Conservation (phyloP, 1,140 invertebrate genomes). For the Meloidogyne chitwoodi region DNA sequence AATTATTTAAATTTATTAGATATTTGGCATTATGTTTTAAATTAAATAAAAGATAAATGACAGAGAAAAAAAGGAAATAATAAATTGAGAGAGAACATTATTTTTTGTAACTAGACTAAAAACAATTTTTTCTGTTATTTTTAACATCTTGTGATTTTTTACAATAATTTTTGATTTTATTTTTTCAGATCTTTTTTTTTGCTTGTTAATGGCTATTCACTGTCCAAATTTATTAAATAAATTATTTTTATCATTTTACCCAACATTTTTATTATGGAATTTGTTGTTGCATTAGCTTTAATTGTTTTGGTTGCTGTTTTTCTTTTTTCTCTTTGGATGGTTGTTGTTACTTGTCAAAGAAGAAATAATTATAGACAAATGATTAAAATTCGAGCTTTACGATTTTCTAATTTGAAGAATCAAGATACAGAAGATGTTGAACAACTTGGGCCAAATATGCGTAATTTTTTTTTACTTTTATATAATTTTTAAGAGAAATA, state of each 20-base stretch:
- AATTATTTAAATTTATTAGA: no score
- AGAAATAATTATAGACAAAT: conserved; percentile 47
- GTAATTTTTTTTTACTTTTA: conserved; percentile 27
- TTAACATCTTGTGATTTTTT: background rate
- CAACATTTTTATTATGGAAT: conserved; percentile 35
- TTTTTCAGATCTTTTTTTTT: background rate
- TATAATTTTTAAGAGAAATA: no score
- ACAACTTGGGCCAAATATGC: conserved; percentile 51
- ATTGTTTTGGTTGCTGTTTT: conserved; percentile 51
- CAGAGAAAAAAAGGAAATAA: no score
- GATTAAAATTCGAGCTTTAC: conserved; percentile 33
- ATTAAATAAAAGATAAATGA: background rate
- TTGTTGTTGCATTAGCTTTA: conserved; percentile 50
- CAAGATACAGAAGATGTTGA: conserved; percentile 48
- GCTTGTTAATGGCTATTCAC: background rate
- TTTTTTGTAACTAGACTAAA: no score
- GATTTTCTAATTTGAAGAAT: conserved; percentile 51
- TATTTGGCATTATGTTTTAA: no score
- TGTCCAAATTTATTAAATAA: background rate
- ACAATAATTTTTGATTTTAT: background rate
- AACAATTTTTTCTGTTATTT: background rate
- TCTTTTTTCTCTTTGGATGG: conserved; percentile 43
- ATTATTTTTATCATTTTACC: background rate
- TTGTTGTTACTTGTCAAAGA: conserved; percentile 48
- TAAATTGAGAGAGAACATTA: no score